Evolutionary conservation across 2,888 invertebrate genomes (phyloP).

Genomic region (Oscheius sp.): DNA sequence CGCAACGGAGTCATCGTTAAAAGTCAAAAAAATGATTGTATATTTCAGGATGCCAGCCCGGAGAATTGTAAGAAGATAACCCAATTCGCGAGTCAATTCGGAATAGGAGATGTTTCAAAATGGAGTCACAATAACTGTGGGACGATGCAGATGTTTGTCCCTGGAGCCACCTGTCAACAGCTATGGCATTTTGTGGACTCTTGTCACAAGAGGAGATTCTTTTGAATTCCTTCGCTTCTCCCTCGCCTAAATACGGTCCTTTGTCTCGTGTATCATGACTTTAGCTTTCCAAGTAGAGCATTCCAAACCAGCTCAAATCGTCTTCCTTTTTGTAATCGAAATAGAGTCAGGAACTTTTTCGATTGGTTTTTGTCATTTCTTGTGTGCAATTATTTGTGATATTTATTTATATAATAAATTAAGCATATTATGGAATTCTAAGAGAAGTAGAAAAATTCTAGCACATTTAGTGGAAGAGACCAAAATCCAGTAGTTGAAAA

Average conservation of each 20-base stretch:
- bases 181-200: constrained; percentile 51
- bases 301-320: not conserved
- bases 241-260: not conserved
- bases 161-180: constrained; percentile 44
- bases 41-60: constrained; percentile 35
- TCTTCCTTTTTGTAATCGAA: not conserved
- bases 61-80: constrained; percentile 47
- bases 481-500: too few species aligned
- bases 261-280: not conserved
- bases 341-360: constrained; percentile 2
- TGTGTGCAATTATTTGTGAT: not conserved
- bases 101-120: constrained; percentile 42
- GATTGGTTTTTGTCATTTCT: too few species aligned
- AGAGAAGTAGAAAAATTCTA: too few species aligned
- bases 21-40: not conserved
- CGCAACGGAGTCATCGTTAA: too few species aligned
- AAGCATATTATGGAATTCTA: too few species aligned
- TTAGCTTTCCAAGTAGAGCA: not conserved
- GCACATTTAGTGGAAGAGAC: too few species aligned
- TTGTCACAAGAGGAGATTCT: constrained; percentile 43
- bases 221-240: constrained; percentile 21
- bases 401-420: not conserved
- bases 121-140: constrained; percentile 50
- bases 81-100: constrained; percentile 35
- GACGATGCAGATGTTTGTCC: constrained; percentile 43